These are phyloP conservation scores for Simalia tracyae DNA, from an alignment of 2,797 vertebrate species.

Conservation along the genomic window DNA sequence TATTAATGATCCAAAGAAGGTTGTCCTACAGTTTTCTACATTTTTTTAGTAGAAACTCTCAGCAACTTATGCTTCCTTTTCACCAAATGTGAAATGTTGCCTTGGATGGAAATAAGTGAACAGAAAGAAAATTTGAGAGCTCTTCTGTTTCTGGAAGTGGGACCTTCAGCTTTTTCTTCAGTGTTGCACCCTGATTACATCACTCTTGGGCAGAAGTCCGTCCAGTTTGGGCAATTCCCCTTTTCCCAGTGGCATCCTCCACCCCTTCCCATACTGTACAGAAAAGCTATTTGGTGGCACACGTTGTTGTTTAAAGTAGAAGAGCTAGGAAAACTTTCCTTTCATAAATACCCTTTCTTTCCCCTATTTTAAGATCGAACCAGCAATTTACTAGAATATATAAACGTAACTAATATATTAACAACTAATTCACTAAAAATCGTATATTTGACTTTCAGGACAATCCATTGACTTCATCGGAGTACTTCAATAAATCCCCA, in stretches of 20 bases:
- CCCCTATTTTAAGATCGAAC: background rate
- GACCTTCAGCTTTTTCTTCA: background rate
- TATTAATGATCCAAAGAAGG: background rate
- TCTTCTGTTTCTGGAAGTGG: background rate
- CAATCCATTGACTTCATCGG: background rate
- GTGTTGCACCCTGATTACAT: background rate
- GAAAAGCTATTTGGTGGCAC: background rate
- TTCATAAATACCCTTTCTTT: background rate
- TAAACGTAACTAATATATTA: background rate
- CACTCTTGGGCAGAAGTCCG: background rate
- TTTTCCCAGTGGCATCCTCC: background rate
- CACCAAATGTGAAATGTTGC: background rate
- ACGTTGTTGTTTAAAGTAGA: background rate
- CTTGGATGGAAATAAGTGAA: background rate
- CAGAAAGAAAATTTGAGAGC: background rate
- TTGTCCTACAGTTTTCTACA: background rate
- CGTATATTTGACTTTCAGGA: background rate
- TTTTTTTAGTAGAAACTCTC: background rate
- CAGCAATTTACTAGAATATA: background rate
- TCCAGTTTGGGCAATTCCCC: background rate
- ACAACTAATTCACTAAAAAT: background rate
- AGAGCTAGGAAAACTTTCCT: background rate
- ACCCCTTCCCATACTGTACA: background rate
- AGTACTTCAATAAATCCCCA: background rate
- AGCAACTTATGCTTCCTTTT: background rate